phyloP scores from a whole-genome alignment of 2,797 vertebrate genomes.

The Dipus sagitta region DNA sequence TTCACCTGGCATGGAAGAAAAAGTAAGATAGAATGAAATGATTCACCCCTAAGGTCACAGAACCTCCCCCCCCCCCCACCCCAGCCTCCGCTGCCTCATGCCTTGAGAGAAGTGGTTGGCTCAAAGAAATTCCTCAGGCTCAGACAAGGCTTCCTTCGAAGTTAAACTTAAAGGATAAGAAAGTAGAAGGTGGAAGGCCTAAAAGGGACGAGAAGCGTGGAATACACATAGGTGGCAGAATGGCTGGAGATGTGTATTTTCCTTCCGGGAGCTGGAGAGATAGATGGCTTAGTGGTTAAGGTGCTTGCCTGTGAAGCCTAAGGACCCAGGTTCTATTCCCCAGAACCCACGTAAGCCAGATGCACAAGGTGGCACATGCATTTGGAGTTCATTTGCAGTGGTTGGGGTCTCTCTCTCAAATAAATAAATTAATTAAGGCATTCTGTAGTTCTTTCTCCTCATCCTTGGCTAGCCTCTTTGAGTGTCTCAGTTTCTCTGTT shows the following conservation, averaged over 20 bases:
- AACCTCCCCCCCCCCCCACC: no score
- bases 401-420: no score
- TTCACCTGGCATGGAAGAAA: neutral
- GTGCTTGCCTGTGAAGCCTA: no score
- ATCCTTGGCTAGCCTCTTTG: neutral
- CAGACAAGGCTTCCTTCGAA: neutral
- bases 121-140: neutral
- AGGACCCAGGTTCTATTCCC: no score
- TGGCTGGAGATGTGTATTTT: neutral
- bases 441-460: neutral
- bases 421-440: neutral
- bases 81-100: neutral
- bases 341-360: no score
- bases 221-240: neutral
- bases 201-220: neutral
- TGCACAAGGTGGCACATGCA: no score
- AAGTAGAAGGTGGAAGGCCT: neutral
- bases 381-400: no score
- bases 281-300: no score
- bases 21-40: neutral
- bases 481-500: slow-evolving; percentile 70
- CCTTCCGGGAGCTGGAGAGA: neutral
- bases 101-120: neutral
- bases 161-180: neutral
- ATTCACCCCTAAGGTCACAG: slow-evolving; percentile 27